Evolutionary conservation across 1,140 invertebrate genomes (phyloP).

Genomic region (Lepidotrigona ventralis): DNA sequence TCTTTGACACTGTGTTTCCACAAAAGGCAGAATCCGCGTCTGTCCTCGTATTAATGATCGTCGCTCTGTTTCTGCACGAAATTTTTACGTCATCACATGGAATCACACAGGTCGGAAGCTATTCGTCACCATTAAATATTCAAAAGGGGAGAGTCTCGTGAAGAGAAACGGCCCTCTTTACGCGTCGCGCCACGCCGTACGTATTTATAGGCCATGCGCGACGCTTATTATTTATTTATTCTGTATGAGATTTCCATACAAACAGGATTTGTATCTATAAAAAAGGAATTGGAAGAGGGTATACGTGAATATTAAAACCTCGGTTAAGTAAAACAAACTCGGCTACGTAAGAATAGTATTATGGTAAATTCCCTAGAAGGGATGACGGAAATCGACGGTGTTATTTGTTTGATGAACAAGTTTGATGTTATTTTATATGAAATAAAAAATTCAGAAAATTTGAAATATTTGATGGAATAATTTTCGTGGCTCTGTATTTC

Average conservation of each 20-base stretch:
- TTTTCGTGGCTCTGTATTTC: not conserved
- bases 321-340: not conserved
- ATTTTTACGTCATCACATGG: slow-evolving; percentile 36
- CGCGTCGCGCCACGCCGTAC: not conserved
- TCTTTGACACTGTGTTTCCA: not conserved
- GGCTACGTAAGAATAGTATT: not conserved
- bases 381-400: not conserved
- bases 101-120: slow-evolving; percentile 46
- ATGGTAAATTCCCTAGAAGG: not conserved
- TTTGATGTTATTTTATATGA: not conserved
- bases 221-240: slow-evolving; percentile 57
- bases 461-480: not conserved
- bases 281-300: not conserved
- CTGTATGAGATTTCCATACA: slow-evolving; percentile 52
- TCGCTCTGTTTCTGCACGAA: slow-evolving; percentile 7
- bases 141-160: slow-evolving; percentile 35
- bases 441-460: too few relatives aligned
- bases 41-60: not conserved
- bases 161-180: slow-evolving; percentile 36
- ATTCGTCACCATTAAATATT: slow-evolving; percentile 55
- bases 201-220: slow-evolving; percentile 38
- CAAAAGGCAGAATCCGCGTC: not conserved
- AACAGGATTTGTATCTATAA: slow-evolving; percentile 36
- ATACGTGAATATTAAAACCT: slow-evolving; percentile 4
- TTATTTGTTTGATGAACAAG: not conserved